Conservation (phyloP, 2,888 invertebrate species). For the Lamellibrachia satsuma region DNA sequence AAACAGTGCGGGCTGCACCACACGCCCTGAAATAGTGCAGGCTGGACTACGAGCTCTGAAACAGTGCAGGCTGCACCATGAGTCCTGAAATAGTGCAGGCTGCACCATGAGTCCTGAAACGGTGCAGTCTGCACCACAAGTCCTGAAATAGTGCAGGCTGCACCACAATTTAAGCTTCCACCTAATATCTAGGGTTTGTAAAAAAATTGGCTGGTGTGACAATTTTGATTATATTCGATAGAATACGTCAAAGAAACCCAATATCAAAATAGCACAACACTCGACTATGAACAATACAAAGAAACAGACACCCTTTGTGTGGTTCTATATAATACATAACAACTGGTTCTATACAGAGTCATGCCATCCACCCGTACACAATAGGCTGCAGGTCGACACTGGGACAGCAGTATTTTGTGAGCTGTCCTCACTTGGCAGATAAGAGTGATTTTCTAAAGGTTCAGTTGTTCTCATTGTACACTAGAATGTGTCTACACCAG, state of each 20-base stretch:
- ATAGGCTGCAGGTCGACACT: background rate
- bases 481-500: background rate
- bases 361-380: background rate
- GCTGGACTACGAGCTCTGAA: background rate
- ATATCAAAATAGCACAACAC: background rate
- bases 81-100: background rate
- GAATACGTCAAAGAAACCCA: background rate
- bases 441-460: background rate
- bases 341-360: background rate
- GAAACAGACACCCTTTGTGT: conserved; percentile 13
- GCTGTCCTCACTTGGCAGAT: background rate
- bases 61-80: background rate
- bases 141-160: background rate
- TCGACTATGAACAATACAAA: background rate
- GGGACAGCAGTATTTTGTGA: background rate
- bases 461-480: background rate
- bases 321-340: background rate
- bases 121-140: background rate
- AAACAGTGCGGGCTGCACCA: too few species aligned
- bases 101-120: background rate
- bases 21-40: too few species aligned
- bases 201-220: background rate
- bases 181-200: background rate
- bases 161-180: background rate
- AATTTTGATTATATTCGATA: background rate